Evolutionary conservation across 2,113 vertebrate species (phyloP).

Genomic region (Columba livia): DNA sequence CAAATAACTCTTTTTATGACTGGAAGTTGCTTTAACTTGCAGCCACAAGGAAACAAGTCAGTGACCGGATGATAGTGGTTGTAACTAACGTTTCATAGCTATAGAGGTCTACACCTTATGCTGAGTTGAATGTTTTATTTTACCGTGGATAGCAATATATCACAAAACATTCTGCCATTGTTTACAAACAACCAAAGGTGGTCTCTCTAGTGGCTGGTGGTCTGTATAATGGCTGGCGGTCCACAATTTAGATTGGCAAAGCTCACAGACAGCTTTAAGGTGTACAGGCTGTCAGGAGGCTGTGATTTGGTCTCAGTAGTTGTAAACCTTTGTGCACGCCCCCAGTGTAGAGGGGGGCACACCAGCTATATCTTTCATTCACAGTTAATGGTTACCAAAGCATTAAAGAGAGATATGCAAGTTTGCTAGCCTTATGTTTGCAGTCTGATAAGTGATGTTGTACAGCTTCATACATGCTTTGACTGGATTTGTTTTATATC

Average conservation of each 20-base stretch:
- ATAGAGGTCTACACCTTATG: conserved; percentile 45
- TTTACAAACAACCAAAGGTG: neutral
- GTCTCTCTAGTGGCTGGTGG: neutral
- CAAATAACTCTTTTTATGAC: conserved; percentile 67
- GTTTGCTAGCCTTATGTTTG: neutral
- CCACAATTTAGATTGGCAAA: neutral
- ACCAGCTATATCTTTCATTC: neutral
- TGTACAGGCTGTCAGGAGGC: neutral
- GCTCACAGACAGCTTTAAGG: neutral
- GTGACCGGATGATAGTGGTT: conserved; percentile 46
- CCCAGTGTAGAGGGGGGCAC: neutral
- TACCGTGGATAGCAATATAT: neutral
- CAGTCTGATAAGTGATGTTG: neutral
- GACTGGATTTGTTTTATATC: neutral
- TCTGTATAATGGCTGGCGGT: neutral
- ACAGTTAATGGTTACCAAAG: neutral
- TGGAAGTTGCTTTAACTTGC: conserved; percentile 64
- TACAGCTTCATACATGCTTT: neutral
- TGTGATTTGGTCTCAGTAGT: neutral
- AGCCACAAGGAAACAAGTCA: conserved; percentile 57
- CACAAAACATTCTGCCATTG: neutral
- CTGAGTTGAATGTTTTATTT: conserved; percentile 64
- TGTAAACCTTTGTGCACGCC: neutral
- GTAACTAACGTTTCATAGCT: conserved; percentile 47
- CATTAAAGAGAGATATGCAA: neutral